Percentiles rank a stretch among this genome's conserved stretches.
Conservation (phyloP, 1,140 invertebrate genomes). For the Himalopsyche phryganea region DNA sequence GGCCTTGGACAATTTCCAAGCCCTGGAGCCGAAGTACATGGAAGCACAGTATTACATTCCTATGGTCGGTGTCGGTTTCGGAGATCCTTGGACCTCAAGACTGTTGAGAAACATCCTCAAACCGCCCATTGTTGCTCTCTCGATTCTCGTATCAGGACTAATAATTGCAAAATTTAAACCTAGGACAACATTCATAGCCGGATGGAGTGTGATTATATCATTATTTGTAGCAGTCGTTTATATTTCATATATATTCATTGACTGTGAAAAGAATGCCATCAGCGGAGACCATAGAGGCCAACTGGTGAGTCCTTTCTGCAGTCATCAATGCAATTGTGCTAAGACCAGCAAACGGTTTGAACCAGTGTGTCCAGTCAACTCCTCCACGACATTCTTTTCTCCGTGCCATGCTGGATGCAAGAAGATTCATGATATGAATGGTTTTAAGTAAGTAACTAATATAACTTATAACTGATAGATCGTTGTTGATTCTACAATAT, state of each 20-base stretch:
- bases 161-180: slow-evolving; percentile 60
- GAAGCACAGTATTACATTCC: slow-evolving; percentile 59
- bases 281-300: slow-evolving; percentile 41
- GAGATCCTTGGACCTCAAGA: slow-evolving; percentile 53
- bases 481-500: no score
- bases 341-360: slow-evolving; percentile 57
- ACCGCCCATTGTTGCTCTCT: slow-evolving; percentile 59
- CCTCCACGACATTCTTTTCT: slow-evolving; percentile 59
- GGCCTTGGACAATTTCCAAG: slow-evolving; percentile 54
- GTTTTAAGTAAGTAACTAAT: slow-evolving; percentile 37
- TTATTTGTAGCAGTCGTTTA: slow-evolving; percentile 51
- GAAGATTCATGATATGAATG: slow-evolving; percentile 39
- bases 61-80: slow-evolving; percentile 55
- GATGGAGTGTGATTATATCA: slow-evolving; percentile 57
- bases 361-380: slow-evolving; percentile 61
- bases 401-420: slow-evolving; percentile 70
- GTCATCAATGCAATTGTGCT: slow-evolving; percentile 58
- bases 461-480: no score
- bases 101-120: slow-evolving; percentile 55
- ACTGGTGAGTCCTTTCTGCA: slow-evolving; percentile 55
- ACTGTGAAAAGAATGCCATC: slow-evolving; percentile 54
- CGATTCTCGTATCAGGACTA: slow-evolving; percentile 59
- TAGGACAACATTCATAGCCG: slow-evolving; percentile 49
- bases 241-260: slow-evolving; percentile 57
- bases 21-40: slow-evolving; percentile 56